Base-by-base conservation (phyloP, 2,113 vertebrate genomes). In the Meriones unguiculatus region DNA sequence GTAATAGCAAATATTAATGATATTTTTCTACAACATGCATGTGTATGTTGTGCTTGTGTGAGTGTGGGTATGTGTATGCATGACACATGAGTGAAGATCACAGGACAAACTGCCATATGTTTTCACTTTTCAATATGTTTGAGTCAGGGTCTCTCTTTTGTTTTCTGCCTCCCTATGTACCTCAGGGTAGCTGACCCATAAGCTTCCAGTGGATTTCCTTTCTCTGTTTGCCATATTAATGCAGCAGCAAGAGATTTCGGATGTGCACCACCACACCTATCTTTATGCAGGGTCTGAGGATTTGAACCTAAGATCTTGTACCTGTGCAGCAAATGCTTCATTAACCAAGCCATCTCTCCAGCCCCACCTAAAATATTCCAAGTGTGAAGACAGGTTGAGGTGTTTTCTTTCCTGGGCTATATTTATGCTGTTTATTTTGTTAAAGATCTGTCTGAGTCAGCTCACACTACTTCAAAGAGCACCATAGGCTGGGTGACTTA, bases 371-470 rank as follows among this genome's bases (percentile, higher is more conserved):
- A 13, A 65, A 22, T 75, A 18, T 93, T 93, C 89, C 24, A 91
- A 62, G 92, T 76, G 46, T 17, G 90, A 62, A 94, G 76, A 78
- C 3, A 76, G 7, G 22, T 65, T 91, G 52, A 76, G 81, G 41
- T 80, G 62, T 89, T 17, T 18, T n/a, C 70, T 1, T 22, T 38
- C 7, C 35, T 22, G n/a, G 70, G 2, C 20, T 12, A 9, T 72
- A 69, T 87, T 62, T 87, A 10, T 81, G 69, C 32, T 82, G 28
- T 95, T 80, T 75, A 85, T 86, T 81, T 93, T 89, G 28, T 78
- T 86, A 72, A 82, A 80, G 46, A 76, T 92, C 7, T 92, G 64
- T 91, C 10, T 92, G 57, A 76, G 35, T 35, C 52, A 86, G 7
- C n/a, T 59, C 14, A 64, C 62, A 22, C 41, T 89, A 2, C n/a